A percentile compares a stretch with the other conserved stretches of the same genome.
These are phyloP conservation scores for Deilephila porcellus DNA, from an alignment of 2,888 invertebrate genomes.

Conservation along the genomic window DNA sequence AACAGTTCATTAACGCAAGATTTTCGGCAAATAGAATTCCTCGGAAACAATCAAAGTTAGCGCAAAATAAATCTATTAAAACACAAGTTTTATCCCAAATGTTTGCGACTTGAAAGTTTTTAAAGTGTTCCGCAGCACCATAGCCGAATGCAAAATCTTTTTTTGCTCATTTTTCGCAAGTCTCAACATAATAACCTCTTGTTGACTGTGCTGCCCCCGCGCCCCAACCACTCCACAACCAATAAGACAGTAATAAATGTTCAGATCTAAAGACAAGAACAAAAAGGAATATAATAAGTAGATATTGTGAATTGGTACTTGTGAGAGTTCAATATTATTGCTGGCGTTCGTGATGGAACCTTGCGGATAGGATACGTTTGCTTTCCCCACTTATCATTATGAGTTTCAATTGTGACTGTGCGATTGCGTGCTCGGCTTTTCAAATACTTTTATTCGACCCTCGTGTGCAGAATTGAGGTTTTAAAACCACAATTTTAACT, in stretches of 20 bases:
- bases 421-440: slow-evolving; percentile 47
- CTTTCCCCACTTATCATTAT: slow-evolving; percentile 56
- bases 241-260: slow-evolving; percentile 84
- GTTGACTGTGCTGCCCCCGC: slow-evolving; percentile 74
- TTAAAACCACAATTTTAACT: slow-evolving; percentile 1
- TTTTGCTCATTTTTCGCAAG: slow-evolving; percentile 78
- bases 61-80: slow-evolving; percentile 36
- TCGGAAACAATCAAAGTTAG: slow-evolving; percentile 28
- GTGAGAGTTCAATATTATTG: slow-evolving; percentile 74
- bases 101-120: slow-evolving; percentile 50
- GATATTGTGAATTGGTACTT: slow-evolving; percentile 77
- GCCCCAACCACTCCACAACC: slow-evolving; percentile 76
- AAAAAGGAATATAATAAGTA: slow-evolving; percentile 79
- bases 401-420: slow-evolving; percentile 51
- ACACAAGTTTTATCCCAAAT: slow-evolving; percentile 48
- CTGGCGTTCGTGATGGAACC: slow-evolving; percentile 56
- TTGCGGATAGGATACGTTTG: slow-evolving; percentile 54
- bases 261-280: slow-evolving; percentile 76
- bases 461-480: not conserved
- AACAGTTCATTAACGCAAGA: not conserved
- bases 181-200: slow-evolving; percentile 82
- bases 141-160: slow-evolving; percentile 70
- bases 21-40: not conserved
- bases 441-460: slow-evolving; percentile 35
- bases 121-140: slow-evolving; percentile 56